Conservation (phyloP, 2,888 invertebrate species). For the Erynnis tages region DNA sequence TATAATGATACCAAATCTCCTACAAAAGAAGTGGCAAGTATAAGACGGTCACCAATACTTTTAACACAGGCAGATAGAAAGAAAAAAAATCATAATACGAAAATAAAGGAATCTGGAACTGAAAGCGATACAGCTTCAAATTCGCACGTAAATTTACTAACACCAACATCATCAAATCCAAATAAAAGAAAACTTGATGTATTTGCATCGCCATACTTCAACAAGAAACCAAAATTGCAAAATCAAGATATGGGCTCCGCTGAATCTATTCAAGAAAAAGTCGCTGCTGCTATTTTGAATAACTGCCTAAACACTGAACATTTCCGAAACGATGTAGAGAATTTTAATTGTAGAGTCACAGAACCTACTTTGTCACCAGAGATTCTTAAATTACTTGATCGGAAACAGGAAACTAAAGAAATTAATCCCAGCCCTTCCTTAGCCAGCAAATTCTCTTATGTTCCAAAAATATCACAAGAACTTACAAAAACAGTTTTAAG, state of each 20-base stretch:
- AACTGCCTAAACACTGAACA: constrained; percentile 40
- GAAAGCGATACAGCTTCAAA: not conserved
- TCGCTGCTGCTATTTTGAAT: constrained; percentile 53
- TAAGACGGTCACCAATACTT: constrained; percentile 66
- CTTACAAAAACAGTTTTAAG: not conserved
- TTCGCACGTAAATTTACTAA: no score
- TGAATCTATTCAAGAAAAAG: constrained; percentile 57
- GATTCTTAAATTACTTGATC: not conserved
- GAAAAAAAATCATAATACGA: constrained; percentile 31
- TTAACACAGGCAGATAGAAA: constrained; percentile 60
- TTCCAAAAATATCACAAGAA: constrained; percentile 4
- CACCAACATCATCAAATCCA: not conserved
- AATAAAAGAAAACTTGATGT: constrained; percentile 54
- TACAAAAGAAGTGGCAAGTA: no score
- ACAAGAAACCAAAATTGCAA: constrained; percentile 57
- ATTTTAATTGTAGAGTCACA: not conserved
- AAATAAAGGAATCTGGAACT: constrained; percentile 29
- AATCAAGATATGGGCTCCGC: constrained; percentile 37
- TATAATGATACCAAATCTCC: no score
- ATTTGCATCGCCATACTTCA: constrained; percentile 64
- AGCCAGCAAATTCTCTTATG: not conserved
- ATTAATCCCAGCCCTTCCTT: not conserved
- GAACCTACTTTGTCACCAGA: not conserved
- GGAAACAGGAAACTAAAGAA: not conserved
- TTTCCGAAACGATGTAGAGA: not conserved